Conservation (phyloP, 30 jellyfish, hydroid and myxozoan genomes). For the Aurelia sp. region DNA sequence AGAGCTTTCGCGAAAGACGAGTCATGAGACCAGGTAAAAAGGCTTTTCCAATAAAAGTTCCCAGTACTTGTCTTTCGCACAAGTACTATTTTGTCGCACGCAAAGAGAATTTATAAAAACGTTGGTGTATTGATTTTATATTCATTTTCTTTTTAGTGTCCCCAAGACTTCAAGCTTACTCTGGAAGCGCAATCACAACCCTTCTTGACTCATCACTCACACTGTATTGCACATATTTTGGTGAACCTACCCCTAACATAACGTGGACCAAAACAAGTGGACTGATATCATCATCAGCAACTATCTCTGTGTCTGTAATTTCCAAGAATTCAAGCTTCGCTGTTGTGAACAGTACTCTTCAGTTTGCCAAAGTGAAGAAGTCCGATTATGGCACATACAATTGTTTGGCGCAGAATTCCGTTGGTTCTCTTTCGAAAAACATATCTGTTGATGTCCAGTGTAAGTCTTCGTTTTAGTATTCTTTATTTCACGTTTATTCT, state of each 20-base stretch:
- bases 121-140: too few relatives aligned
- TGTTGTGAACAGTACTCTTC: slow-evolving; percentile 50
- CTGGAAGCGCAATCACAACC: slow-evolving; percentile 7
- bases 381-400: slow-evolving; percentile 63
- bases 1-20: too few relatives aligned
- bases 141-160: slow-evolving; percentile 22
- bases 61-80: too few relatives aligned
- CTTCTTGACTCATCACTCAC: slow-evolving; percentile 12
- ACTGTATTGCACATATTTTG: slow-evolving; percentile 54
- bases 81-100: too few relatives aligned
- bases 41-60: too few relatives aligned
- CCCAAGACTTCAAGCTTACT: slow-evolving; percentile 26
- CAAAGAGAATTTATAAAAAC: too few relatives aligned
- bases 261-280: slow-evolving; percentile 61
- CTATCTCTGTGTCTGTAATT: background rate
- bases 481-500: too few relatives aligned
- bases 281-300: slow-evolving; percentile 22
- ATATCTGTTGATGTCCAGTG: slow-evolving; percentile 72
- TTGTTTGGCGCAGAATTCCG: slow-evolving; percentile 68
- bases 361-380: background rate
- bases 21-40: too few relatives aligned
- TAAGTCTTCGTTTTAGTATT: slow-evolving; percentile 5
- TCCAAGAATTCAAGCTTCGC: slow-evolving; percentile 54
- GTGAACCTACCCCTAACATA: slow-evolving; percentile 68
- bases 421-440: slow-evolving; percentile 26